These are phyloP conservation scores for Columba janthina DNA, from an alignment of 2,113 vertebrate species.

Conservation along the genomic window DNA sequence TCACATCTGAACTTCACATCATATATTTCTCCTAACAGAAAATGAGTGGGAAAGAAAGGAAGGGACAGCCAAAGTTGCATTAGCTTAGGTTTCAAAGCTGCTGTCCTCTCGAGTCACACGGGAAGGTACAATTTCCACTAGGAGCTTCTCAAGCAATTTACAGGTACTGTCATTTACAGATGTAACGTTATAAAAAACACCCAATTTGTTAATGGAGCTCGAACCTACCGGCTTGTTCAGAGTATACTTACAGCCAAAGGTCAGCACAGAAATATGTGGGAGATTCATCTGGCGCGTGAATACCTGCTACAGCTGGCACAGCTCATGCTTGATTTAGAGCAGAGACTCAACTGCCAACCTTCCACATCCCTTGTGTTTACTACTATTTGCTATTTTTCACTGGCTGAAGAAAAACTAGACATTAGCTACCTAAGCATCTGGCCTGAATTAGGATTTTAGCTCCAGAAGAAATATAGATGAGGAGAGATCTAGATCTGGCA, in stretches of 20 bases:
- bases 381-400: not conserved
- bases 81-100: not conserved
- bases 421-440: conserved; percentile 24
- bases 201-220: not conserved
- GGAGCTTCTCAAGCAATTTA: not conserved
- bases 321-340: conserved; percentile 10
- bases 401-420: not conserved
- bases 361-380: not conserved
- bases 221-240: not conserved
- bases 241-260: not conserved
- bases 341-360: not conserved
- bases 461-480: not conserved
- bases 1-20: not conserved
- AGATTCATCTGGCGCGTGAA: not conserved
- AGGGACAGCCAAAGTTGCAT: not conserved
- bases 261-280: conserved; percentile 14
- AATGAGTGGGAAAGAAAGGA: not conserved
- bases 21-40: not conserved
- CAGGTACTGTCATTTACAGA: conserved; percentile 6
- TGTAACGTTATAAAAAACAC: conserved; percentile 10
- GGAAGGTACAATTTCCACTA: not conserved
- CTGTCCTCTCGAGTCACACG: not conserved
- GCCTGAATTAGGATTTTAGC: not conserved
- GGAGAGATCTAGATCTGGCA: not conserved
- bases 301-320: conserved; percentile 50